Evolutionary conservation across 2,888 invertebrate species (phyloP).

Genomic region (Bimastos eiseni): DNA sequence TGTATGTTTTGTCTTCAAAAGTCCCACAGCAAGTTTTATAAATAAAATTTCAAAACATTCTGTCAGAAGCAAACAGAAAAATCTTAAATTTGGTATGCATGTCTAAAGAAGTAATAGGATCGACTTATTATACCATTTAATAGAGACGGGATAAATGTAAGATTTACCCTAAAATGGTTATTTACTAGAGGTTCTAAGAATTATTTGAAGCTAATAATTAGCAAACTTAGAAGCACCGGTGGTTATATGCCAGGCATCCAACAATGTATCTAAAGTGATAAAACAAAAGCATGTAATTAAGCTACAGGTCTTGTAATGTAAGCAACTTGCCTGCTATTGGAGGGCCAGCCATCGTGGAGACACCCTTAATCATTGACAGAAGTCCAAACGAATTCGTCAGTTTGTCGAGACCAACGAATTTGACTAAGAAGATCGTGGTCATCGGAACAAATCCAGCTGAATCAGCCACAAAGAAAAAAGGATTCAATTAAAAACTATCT

Average conservation of each 20-base stretch:
- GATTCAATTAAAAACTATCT: not conserved
- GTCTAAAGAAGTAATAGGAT: not conserved
- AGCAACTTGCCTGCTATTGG: conserved; percentile 39
- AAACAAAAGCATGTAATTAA: too few relatives aligned
- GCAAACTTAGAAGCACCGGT: not conserved
- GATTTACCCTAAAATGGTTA: not conserved
- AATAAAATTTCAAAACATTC: not conserved
- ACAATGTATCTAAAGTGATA: too few relatives aligned
- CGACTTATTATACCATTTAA: not conserved
- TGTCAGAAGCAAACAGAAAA: not conserved
- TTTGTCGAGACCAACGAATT: conserved; percentile 40
- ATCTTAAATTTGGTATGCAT: not conserved
- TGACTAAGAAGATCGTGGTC: conserved; percentile 40
- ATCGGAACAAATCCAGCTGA: conserved; percentile 42
- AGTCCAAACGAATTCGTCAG: conserved; percentile 43
- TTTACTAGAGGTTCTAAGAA: not conserved
- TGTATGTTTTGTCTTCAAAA: not conserved
- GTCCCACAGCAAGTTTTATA: not conserved
- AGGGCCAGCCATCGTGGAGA: conserved; percentile 40
- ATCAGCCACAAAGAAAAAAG: not conserved
- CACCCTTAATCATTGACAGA: conserved; percentile 39
- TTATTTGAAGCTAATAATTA: not conserved
- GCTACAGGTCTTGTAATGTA: not conserved
- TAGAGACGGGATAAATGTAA: not conserved
- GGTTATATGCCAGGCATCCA: too few relatives aligned